Percentiles rank a stretch among this genome's conserved stretches.
Evolutionary conservation across 2,888 invertebrate species (phyloP).

Genomic region (Merodon equestris): DNA sequence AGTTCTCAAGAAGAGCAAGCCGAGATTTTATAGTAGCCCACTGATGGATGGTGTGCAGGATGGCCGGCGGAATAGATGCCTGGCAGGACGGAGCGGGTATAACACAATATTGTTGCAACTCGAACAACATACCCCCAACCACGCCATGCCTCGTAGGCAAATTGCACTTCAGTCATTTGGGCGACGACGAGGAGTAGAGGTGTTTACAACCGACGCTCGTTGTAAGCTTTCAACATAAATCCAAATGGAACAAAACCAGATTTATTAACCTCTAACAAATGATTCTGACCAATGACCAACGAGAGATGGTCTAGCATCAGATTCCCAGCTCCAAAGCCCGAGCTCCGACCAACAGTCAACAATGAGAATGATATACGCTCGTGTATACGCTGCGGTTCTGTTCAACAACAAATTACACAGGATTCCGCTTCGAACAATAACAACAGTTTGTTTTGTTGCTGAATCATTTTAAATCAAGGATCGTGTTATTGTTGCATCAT

Average conservation of each 20-base stretch:
- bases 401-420: conserved; percentile 7
- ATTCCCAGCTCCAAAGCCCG: too few species aligned
- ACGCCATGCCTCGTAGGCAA: conserved; percentile 7
- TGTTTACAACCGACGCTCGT: neutral
- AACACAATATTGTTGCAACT: conserved; percentile 10
- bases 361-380: conserved; percentile 28
- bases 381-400: conserved; percentile 45
- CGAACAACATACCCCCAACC: conserved; percentile 3
- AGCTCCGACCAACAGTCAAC: conserved; percentile 10
- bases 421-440: neutral
- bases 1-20: conserved; percentile 32
- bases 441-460: conserved; percentile 28
- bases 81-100: neutral
- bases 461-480: conserved; percentile 46
- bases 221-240: neutral
- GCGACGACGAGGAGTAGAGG: neutral
- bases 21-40: conserved; percentile 26
- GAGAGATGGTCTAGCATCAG: too few species aligned
- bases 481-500: conserved; percentile 23
- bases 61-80: neutral
- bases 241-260: neutral
- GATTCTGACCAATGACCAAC: neutral
- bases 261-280: conserved; percentile 8
- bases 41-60: neutral
- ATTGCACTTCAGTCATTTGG: neutral